Base-by-base conservation (phyloP, 2,888 invertebrate species). In the Proisotoma minuta region DNA sequence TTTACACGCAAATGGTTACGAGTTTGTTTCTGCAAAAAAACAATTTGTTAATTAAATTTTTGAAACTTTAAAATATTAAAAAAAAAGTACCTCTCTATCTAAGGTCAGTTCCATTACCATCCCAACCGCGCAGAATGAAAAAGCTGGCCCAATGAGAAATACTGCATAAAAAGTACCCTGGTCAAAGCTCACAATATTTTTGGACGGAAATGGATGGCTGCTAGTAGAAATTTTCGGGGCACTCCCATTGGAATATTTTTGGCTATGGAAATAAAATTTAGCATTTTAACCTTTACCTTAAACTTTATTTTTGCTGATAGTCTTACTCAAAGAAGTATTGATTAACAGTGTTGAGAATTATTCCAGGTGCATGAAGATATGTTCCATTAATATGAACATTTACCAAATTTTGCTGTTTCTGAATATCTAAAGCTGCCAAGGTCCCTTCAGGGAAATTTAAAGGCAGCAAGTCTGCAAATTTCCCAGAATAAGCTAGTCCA, bases 1-100 rank as follows among this genome's bases (percentile, higher is more conserved):
- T 91, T 88, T 20, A 90, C 88, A 18, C 90, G 82, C 29, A 91
- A 80, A 76, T 89, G 89, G 77, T 89, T 89, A 76, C 89, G 87
- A 1, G 88, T 87, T 80, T 87, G 87, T 62, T 86, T 86, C 89
- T 91, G 80, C 71, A 69, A 54, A 28, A 28, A n/a, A 54, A 43
- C n/a, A n/a, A 52, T 8, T 4, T 29, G 26, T 15, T n/a, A 15
- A 57, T 47, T 24, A 4, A 4, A 10, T n/a, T n/a, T 40, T 2
- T 54, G 2, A 18, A 62, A 26, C 23, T 15, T 24, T 18, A 51
- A 23, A 51, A 18, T 52, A 18, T 3, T 24, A 1, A 27, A 39
- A 27, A 53, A 18, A 34, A 23, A 47, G 78, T 77, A 90, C 90
- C 83, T 91, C 89, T 76, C 90, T 81, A 77, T 91, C 91, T 75